These are phyloP conservation scores for Caenorhabditis sp. DNA, from an alignment of 2,888 invertebrate genomes.

Conservation along the genomic window DNA sequence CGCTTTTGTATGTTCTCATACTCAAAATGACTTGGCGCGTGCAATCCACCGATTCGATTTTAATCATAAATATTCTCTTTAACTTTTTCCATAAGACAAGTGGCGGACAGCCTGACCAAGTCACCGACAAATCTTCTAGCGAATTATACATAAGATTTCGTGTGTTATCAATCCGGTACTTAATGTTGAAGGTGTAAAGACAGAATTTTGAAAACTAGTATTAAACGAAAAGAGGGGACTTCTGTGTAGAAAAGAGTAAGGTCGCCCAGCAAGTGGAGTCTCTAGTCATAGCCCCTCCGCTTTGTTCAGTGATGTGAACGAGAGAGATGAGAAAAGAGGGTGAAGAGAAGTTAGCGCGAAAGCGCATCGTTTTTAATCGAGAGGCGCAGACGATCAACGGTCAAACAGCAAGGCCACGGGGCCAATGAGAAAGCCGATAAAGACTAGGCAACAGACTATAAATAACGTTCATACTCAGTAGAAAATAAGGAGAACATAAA, in stretches of 20 bases:
- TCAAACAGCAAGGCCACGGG: slow-evolving; percentile 49
- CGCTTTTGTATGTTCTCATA: no score
- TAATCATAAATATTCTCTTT: no score
- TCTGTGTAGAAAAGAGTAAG: slow-evolving; percentile 11
- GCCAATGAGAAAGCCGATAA: background rate
- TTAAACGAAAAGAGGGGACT: slow-evolving; percentile 23
- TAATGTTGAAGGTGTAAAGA: no score
- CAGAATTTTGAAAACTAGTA: background rate
- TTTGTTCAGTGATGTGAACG: slow-evolving; percentile 48
- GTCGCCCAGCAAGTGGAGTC: slow-evolving; percentile 33
- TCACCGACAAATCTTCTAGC: no score
- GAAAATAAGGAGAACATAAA: slow-evolving; percentile 9
- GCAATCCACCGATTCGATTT: no score
- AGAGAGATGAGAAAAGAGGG: slow-evolving; percentile 39
- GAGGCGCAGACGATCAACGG: slow-evolving; percentile 57
- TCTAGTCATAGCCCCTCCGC: slow-evolving; percentile 30
- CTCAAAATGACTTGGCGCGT: no score
- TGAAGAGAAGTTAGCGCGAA: background rate
- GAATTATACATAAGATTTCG: no score
- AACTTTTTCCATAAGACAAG: no score
- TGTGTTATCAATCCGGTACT: no score
- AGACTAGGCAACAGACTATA: slow-evolving; percentile 43
- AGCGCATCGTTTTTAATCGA: background rate
- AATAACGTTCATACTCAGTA: slow-evolving; percentile 7
- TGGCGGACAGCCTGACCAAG: no score